phyloP scores from a whole-genome alignment of 2,888 invertebrate species.

The Eupsilia transversa region DNA sequence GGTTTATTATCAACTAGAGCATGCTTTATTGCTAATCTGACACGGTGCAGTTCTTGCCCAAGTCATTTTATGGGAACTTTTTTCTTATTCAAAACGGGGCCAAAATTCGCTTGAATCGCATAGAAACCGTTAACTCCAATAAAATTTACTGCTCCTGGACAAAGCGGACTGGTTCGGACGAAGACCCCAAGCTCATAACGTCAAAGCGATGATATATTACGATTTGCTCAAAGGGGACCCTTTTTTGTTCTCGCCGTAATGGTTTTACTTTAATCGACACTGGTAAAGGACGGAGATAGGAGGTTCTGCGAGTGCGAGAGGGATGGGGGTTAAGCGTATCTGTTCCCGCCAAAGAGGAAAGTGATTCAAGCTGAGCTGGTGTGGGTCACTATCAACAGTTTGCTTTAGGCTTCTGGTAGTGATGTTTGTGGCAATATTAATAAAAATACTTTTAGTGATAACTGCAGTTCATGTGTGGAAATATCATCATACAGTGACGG shows the following conservation, averaged over 20 bases:
- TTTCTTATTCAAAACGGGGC: conserved; percentile 31
- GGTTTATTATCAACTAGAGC: neutral
- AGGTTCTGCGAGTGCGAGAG: conserved; percentile 67
- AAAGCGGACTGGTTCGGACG: conserved; percentile 80
- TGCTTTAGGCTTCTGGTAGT: conserved; percentile 78
- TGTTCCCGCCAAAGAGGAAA: conserved; percentile 86
- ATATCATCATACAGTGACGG: neutral
- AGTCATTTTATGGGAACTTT: conserved; percentile 5
- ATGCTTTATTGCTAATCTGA: neutral
- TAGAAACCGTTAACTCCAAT: conserved; percentile 83
- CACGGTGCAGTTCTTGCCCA: neutral
- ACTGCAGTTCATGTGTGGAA: conserved; percentile 14
- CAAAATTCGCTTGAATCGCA: conserved; percentile 64
- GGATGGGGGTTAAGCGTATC: conserved; percentile 78
- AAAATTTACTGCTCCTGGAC: conserved; percentile 86
- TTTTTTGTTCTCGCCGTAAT: conserved; percentile 90
- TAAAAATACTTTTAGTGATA: conserved; percentile 35
- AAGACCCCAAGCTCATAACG: conserved; percentile 86
- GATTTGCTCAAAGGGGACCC: conserved; percentile 90
- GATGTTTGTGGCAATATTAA: conserved; percentile 69
- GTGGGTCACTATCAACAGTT: conserved; percentile 88
- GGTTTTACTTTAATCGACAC: conserved; percentile 89
- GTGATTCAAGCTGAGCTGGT: conserved; percentile 84
- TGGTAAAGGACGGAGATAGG: conserved; percentile 70
- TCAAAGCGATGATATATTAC: conserved; percentile 90